Base-by-base conservation (phyloP, 1,140 invertebrate species). In the Mizuhopecten yessoensis region DNA sequence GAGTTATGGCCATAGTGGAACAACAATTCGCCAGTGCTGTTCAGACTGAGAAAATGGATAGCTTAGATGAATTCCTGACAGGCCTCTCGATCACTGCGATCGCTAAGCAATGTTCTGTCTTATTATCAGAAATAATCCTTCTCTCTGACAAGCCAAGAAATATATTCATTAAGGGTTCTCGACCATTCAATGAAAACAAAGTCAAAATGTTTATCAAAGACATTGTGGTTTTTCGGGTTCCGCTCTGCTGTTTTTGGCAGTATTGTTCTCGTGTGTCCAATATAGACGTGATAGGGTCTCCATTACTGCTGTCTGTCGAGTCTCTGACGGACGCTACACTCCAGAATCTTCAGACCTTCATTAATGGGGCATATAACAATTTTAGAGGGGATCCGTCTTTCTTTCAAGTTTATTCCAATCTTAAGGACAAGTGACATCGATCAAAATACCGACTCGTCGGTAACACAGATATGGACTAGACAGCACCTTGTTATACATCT, bases 121-220 rank as follows among this genome's bases (percentile, higher is more conserved):
- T 75, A 75, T 75, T 75, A 75, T 75, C 57, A 75, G 57, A 75
- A 75, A 75, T 75, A 75, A 75, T 75, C 57, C 57, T 75, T 75
- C 57, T 75, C 23, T 75, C 57, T 75, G 57, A 75, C 57, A 75
- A 75, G 57, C 57, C 57, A 29, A 75, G 57, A 75, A 75, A 75
- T 75, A 75, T 75, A 75, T 75, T 75, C 57, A 75, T 75, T 75
- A 75, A 75, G 57, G 57, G 57, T 29, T 75, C 57, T 75, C 57
- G 57, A 75, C 57, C 57, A 75, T 75, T 75, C 57, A 75, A 75
- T 75, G 57, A 75, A 75, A 75, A 75, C 57, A 75, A 75, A 75
- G 23, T 75, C 57, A 75, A 75, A 75, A 75, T 75, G 57, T 75
- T 75, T 75, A 75, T 75, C 57, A 75, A 75, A 75, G 57, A 75